Base-by-base conservation (phyloP, 2,888 invertebrate genomes). In the Cyclophora albipunctata region DNA sequence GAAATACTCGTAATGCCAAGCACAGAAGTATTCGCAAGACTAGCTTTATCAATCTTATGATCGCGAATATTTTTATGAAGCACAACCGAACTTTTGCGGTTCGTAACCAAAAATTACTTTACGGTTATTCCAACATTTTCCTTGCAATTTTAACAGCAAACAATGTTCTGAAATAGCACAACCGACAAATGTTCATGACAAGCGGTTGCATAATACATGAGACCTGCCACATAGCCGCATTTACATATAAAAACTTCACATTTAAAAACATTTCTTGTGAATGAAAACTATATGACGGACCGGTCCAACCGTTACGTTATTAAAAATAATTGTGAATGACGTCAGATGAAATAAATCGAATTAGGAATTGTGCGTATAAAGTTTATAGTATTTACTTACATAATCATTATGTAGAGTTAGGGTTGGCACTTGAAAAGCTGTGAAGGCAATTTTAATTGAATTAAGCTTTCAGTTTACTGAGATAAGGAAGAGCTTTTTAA, bases 181-280 rank as follows among this genome's bases (percentile, higher is more conserved):
- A 79, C 81, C 81, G 82, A 85, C 84, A 85, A 85, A 84, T 85
- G 84, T 85, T 84, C 80, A 79, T 81, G 85, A 83, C 85, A 83
- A 69, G 73, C 77, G 75, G 66, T 71, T 85, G 81, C 78, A 87
- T 87, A 80, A 86, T 67, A 85, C 85, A 87, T 86, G 81, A 84
- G 84, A 74, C 71, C 79, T 79, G 80, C 77, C 76, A 77, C 73
- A 65, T 63, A 67, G 70, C 61, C 62, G 64, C 72, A 84, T 85
- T 84, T 81, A 78, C 81, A 84, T 84, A 77, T 69, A 76, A 69
- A 72, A 59, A 60, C 60, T 59, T 54, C 52, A 50, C 52, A 54
- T 55, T 60, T 54, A 58, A 62, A 58, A 62, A 64, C 63, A 59
- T 53, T 56, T 55, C 46, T 47, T 45, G 34, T 49, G 34, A 45